Evolutionary conservation across 2,797 vertebrate genomes (phyloP), one percentile per base, ranked within the genome.

Genomic region (Cryptoprocta ferox): DNA sequence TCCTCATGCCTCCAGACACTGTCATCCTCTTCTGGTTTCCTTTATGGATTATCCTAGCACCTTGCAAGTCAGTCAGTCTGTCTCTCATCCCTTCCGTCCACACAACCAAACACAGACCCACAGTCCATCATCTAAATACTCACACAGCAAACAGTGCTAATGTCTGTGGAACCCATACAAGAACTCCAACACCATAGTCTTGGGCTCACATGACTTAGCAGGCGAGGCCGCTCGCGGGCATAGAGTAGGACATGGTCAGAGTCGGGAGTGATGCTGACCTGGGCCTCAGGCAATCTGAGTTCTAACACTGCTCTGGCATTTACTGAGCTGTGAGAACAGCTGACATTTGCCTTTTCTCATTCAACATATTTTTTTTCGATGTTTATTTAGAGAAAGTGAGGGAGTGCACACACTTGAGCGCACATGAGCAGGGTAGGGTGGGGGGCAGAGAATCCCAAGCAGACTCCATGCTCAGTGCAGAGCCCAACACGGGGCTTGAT

Each of bases 1-100:
- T 6, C 82, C n/a, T 45, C 3, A 2, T 2, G 18, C 30, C n/a
- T 35, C 26, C 37, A 5, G 26, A n/a, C 42, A 9, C 0, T 0
- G 6, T 21, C 32, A 11, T 1, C 28, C 8, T 3, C 42, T 18
- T 48, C 68, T 0, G 37, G 18, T 15, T 5, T 30, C 26, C 56
- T 50, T 16, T 4, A 4, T 16, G 2, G 42, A 2, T 15, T 15
- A 75, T 6, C 32, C n/a, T 24, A n/a, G 66, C 35, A 39, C 19
- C 18, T 13, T 16, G 42, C 39, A 21, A 59, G 56, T 75, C 73
- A 39, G n/a, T 80, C 63, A 30, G 15, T 35, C 28, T 59, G 32
- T 65, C 66, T 90, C 39, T 56, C 21, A 63, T 10, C 68, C 66
- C 63, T 89, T 88, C 93, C 63, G 56, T 63, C 26, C 21, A 75